A percentile compares a stretch with the other conserved stretches of the same genome.
Evolutionary conservation across 2,888 invertebrate species (phyloP).

Genomic region (Ariolimax columbianus): DNA sequence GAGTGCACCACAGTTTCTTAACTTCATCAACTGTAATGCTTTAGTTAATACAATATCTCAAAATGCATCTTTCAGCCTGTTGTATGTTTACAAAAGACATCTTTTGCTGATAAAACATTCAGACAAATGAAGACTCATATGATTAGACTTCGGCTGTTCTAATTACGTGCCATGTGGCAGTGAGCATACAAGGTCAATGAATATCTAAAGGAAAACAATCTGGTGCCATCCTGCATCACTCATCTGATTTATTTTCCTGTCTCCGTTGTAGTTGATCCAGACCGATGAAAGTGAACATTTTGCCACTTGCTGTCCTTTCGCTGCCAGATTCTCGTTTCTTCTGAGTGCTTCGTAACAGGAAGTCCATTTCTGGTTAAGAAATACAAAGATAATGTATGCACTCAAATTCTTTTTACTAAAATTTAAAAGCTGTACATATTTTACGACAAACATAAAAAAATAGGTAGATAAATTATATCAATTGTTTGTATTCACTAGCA

Average conservation of each 20-base stretch:
- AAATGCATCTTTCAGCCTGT: neutral
- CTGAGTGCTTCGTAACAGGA: conserved; percentile 96
- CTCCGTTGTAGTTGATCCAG: conserved; percentile 75
- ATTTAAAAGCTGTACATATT: too few relatives aligned
- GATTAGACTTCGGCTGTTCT: conserved; percentile 30
- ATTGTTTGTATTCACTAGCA: too few relatives aligned
- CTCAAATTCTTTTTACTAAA: too few relatives aligned
- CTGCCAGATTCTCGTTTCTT: conserved; percentile 99
- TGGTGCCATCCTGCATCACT: neutral
- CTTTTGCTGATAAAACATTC: neutral
- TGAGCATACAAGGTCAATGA: conserved; percentile 23
- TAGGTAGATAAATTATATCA: too few relatives aligned
- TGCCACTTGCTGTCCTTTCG: conserved; percentile 99
- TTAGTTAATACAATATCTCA: neutral
- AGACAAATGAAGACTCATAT: neutral
- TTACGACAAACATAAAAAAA: too few relatives aligned
- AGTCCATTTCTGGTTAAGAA: conserved; percentile 72
- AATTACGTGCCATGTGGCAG: conserved; percentile 34
- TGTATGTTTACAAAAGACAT: neutral
- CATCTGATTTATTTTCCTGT: conserved; percentile 30
- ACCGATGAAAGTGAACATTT: conserved; percentile 99
- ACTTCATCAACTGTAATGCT: neutral
- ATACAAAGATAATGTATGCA: neutral
- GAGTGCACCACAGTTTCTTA: neutral
- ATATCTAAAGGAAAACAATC: conserved; percentile 29